Base-by-base conservation (phyloP, 2,797 vertebrate species). In the Xerus rutilus region DNA sequence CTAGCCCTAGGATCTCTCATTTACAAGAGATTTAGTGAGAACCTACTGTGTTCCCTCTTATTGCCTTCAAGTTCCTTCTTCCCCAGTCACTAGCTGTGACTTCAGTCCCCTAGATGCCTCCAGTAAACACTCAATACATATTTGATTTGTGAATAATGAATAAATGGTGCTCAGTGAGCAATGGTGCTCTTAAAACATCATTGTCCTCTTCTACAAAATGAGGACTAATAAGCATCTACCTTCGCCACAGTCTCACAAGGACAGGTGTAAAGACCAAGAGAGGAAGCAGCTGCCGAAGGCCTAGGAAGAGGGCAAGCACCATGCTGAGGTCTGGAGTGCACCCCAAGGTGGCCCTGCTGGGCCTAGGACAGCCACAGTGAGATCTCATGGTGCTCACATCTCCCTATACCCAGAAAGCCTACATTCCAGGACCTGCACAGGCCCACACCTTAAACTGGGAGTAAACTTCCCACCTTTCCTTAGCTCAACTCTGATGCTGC, bases 131-230 rank as follows among this genome's bases (percentile, higher is more conserved):
- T 13, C 69, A 62, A 23, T 49, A 88, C 13, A 52, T 82, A 74
- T 59, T 92, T 88, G 30, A 85, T 95, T 92, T 79, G 72, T 82
- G 57, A 83, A 67, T 70, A 88, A 90, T 62, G n/a, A 92, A 47
- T 21, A 88, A 43, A 85, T 64, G n/a, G 52, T 23, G 18, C 25
- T 64, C 54, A 85, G 11, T 52, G 39, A 92, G 28, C 54, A 57
- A 20, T 57, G 20, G 57, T 59, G 21, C 74, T 77, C 43, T 82
- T 57, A 77, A 95, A 87, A 86, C 3, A 2, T 62, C 35, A 10
- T 21, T 89, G 81, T 90, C 64, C 62, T 90, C 54, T 59, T 92
- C 84, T 95, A 12, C 69, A 89, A 86, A 92, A 47, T 54, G 49
- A 62, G 64, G 57, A 30, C 32, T 89, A 70, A 77, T 12, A 30